Percentiles rank a stretch among this genome's conserved stretches.
Conservation (phyloP, 2,113 vertebrate species). For the Saimiri boliviensis region DNA sequence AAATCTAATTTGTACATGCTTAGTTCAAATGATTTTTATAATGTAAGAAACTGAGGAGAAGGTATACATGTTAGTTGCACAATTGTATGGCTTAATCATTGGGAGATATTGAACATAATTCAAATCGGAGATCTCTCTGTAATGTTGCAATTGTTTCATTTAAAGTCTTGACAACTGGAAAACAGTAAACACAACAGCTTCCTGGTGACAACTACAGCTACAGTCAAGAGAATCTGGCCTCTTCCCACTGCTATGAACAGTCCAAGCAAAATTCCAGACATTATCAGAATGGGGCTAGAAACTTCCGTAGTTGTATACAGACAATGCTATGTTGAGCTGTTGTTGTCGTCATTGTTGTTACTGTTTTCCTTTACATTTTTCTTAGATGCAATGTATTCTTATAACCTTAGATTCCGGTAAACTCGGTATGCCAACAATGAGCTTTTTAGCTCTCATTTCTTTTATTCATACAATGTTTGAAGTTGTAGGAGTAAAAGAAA, state of each 20-base stretch:
- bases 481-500: no score
- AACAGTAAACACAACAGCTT: slow-evolving; percentile 57
- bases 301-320: neutral
- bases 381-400: neutral
- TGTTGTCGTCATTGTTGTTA: neutral
- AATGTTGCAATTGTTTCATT: slow-evolving; percentile 64
- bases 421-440: neutral
- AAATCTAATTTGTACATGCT: neutral
- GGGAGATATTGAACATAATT: slow-evolving; percentile 71
- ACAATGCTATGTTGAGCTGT: neutral
- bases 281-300: neutral
- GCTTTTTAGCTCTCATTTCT: neutral
- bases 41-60: neutral
- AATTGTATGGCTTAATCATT: slow-evolving; percentile 71
- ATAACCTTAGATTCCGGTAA: neutral
- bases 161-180: slow-evolving; percentile 71
- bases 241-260: neutral
- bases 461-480: neutral
- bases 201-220: slow-evolving; percentile 37
- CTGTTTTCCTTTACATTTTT: neutral
- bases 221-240: slow-evolving; percentile 50
- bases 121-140: slow-evolving; percentile 61
- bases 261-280: neutral
- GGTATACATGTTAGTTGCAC: slow-evolving; percentile 50
- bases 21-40: neutral